These are phyloP conservation scores for Heliopora coerulea DNA, from an alignment of 92 coral and sea anemone genomes.

Conservation along the genomic window DNA sequence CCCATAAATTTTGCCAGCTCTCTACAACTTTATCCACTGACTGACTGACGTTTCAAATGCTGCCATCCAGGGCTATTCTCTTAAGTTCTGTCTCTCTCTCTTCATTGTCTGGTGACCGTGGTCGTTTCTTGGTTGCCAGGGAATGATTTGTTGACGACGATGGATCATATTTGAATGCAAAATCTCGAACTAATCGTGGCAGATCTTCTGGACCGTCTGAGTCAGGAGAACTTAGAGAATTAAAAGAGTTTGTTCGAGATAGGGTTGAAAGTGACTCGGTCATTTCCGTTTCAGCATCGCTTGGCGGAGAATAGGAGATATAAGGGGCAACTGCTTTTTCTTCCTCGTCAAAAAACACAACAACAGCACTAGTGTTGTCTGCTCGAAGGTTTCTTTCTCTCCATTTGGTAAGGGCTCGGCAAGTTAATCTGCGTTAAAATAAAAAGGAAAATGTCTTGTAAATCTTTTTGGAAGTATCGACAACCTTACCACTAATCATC, in stretches of 20 bases:
- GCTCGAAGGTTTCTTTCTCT: constrained; percentile 82
- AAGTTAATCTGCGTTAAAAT: constrained; percentile 53
- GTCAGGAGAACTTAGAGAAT: constrained; percentile 2
- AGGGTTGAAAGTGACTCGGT: constrained; percentile 62
- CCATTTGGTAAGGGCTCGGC: constrained; percentile 81
- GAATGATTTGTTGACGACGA: not conserved
- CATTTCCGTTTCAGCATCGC: constrained; percentile 76
- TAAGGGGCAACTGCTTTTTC: constrained; percentile 46
- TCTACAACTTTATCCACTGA: no score
- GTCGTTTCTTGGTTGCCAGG: constrained; percentile 32
- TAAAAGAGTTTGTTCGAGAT: constrained; percentile 52
- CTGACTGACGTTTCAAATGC: no score
- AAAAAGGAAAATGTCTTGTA: no score
- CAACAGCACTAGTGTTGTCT: constrained; percentile 86
- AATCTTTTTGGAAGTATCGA: no score
- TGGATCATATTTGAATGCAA: not conserved
- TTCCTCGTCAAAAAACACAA: constrained; percentile 81
- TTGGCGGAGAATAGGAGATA: constrained; percentile 52
- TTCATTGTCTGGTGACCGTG: not conserved
- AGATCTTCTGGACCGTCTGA: not conserved
- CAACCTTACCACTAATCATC: no score
- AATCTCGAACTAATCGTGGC: constrained; percentile 5
- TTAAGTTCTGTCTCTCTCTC: not conserved
- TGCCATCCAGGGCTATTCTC: constrained; percentile 6
- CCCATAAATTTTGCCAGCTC: no score